Base-by-base conservation (phyloP, 2,888 invertebrate genomes). In the Vanessa cardui region DNA sequence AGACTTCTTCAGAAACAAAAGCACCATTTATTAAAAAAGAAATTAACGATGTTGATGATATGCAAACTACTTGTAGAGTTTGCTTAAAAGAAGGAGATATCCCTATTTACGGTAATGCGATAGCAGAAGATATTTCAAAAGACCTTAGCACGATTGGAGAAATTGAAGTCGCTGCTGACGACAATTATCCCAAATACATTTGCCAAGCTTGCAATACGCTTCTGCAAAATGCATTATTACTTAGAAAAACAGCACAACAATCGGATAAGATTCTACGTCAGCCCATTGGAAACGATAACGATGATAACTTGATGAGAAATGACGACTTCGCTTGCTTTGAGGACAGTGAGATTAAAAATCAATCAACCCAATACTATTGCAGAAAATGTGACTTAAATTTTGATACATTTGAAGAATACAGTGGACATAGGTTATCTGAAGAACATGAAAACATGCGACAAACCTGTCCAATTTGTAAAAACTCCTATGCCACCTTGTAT, bases 61-160 rank as follows among this genome's bases (percentile, higher is more conserved):
- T 58, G 21, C 64, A 73, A 47, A 62, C 45, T 33, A 74, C 73
- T 1, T 91, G 91, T 74, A 82, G 92, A 71, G 83, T 91, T 39
- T 92, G 92, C 73, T 78, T 92, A 7, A 86, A 88, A 74, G 78
- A 83, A 72, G 91, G 90, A n/a, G 73, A 72, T 52, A 79, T 90
- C 69, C 84, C 87, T 18, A 90, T 92, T 61, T 86, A 77, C 61
- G 84, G 83, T 3, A 74, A 75, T 12, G 72, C 76, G 6, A 56
- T 62, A 1, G 50, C 62, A 1, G 77, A 81, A 58, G 80, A 88
- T 62, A 71, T 89, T 49, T 75, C 86, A 1, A 81, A 83, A 58
- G 80, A 79, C 0, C 66, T 92, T 33, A 77, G 71, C 20, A 73
- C 64, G 21, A 83, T 91, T 62, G 84, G 80, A 26, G 87, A 81